Evolutionary conservation across 2,888 invertebrate genomes (phyloP).

Genomic region (Phytoseiulus persimilis): DNA sequence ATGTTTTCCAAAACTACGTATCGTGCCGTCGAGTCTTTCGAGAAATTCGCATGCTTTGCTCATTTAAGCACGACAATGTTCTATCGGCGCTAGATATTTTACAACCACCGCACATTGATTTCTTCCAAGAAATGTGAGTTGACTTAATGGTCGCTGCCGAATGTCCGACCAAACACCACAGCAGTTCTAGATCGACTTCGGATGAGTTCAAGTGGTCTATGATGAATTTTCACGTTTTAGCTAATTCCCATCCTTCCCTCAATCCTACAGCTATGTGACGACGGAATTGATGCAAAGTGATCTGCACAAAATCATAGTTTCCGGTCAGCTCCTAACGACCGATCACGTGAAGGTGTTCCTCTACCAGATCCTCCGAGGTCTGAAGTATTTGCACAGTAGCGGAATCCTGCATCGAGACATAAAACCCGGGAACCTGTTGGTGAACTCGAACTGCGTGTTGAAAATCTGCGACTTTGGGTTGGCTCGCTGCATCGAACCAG

Average conservation of each 20-base stretch:
- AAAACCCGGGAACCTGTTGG: constrained; percentile 95
- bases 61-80: constrained; percentile 99
- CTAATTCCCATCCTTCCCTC: neutral
- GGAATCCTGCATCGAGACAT: constrained; percentile 96
- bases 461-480: constrained; percentile 99
- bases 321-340: constrained; percentile 93
- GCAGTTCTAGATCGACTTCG: too few relatives aligned
- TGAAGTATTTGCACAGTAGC: constrained; percentile 97
- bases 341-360: constrained; percentile 99
- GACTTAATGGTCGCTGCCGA: neutral
- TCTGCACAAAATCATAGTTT: constrained; percentile 99
- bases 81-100: constrained; percentile 94
- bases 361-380: constrained; percentile 95
- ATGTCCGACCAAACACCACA: neutral
- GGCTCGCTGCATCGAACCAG: constrained; percentile 92
- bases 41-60: constrained; percentile 97
- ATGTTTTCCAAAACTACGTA: constrained; percentile 98
- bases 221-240: neutral
- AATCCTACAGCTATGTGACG: constrained; percentile 78
- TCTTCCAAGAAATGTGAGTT: constrained; percentile 99
- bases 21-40: constrained; percentile 97
- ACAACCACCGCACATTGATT: constrained; percentile 95
- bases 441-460: constrained; percentile 97
- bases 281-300: constrained; percentile 99
- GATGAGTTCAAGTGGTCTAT: neutral